Evolutionary conservation across 2,797 vertebrate genomes (phyloP).

Genomic region (Gallirallus australis): DNA sequence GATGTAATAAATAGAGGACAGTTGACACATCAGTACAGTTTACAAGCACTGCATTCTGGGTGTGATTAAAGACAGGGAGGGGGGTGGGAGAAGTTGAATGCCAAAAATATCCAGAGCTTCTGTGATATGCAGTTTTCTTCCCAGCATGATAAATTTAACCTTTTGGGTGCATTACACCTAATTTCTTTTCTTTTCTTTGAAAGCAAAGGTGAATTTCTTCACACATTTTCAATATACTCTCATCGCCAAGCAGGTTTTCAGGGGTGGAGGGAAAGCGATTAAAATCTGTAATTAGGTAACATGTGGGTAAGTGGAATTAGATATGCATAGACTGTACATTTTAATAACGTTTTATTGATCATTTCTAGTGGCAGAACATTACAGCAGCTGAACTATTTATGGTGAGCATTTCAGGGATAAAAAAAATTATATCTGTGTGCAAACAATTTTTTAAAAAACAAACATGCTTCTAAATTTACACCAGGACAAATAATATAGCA

Average conservation of each 20-base stretch:
- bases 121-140: slow-evolving; percentile 61
- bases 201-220: slow-evolving; percentile 48
- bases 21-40: slow-evolving; percentile 77
- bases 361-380: slow-evolving; percentile 59
- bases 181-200: slow-evolving; percentile 53
- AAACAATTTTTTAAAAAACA: slow-evolving; percentile 32
- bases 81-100: slow-evolving; percentile 75
- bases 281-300: slow-evolving; percentile 70
- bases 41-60: slow-evolving; percentile 79
- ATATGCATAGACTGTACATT: slow-evolving; percentile 67
- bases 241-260: not conserved
- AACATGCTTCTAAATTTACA: slow-evolving; percentile 42
- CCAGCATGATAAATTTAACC: slow-evolving; percentile 52
- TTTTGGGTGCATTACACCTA: slow-evolving; percentile 29
- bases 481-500: slow-evolving; percentile 1
- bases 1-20: slow-evolving; percentile 83
- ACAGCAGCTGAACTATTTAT: slow-evolving; percentile 60
- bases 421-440: not conserved
- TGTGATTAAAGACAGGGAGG: slow-evolving; percentile 75
- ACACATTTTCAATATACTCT: not conserved
- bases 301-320: slow-evolving; percentile 68
- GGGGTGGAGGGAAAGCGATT: slow-evolving; percentile 49
- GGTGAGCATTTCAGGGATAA: slow-evolving; percentile 56
- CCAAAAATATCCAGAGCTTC: slow-evolving; percentile 76
- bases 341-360: slow-evolving; percentile 70